A percentile compares a stretch with the other conserved stretches of the same genome.
These are phyloP conservation scores for Vanessa tameamea DNA, from an alignment of 1,140 invertebrate species.

Conservation along the genomic window DNA sequence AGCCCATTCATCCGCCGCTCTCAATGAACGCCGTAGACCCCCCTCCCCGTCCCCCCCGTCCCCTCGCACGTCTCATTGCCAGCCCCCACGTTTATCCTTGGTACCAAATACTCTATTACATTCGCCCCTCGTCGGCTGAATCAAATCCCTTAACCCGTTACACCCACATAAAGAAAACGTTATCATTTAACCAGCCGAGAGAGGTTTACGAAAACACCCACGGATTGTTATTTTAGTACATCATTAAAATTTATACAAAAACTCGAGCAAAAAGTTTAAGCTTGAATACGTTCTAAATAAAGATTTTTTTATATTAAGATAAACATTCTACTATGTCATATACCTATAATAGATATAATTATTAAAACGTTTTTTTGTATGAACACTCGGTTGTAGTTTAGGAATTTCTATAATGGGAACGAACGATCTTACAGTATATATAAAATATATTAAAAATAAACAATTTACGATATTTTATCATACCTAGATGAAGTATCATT, in stretches of 20 bases:
- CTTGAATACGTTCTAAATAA: not conserved
- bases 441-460: too few relatives aligned
- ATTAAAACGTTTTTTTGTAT: too few relatives aligned
- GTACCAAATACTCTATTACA: conserved; percentile 70
- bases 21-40: conserved; percentile 70
- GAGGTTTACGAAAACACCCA: conserved; percentile 16
- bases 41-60: conserved; percentile 33
- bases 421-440: too few relatives aligned
- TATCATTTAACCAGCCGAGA: conserved; percentile 29
- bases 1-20: conserved; percentile 74
- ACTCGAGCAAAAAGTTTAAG: not conserved
- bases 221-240: conserved; percentile 12
- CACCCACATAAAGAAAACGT: conserved; percentile 52
- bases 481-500: too few relatives aligned
- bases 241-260: not conserved
- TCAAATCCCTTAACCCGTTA: conserved; percentile 56
- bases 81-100: conserved; percentile 52
- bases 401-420: too few relatives aligned
- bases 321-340: too few relatives aligned
- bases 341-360: too few relatives aligned
- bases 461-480: too few relatives aligned
- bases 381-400: too few relatives aligned
- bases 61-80: conserved; percentile 34
- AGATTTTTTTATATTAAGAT: too few relatives aligned
- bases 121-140: conserved; percentile 57